Evolutionary conservation across 2,113 vertebrate species (phyloP), one percentile per base, ranked within the genome.

Genomic region (Paramormyrops kingsleyae): DNA sequence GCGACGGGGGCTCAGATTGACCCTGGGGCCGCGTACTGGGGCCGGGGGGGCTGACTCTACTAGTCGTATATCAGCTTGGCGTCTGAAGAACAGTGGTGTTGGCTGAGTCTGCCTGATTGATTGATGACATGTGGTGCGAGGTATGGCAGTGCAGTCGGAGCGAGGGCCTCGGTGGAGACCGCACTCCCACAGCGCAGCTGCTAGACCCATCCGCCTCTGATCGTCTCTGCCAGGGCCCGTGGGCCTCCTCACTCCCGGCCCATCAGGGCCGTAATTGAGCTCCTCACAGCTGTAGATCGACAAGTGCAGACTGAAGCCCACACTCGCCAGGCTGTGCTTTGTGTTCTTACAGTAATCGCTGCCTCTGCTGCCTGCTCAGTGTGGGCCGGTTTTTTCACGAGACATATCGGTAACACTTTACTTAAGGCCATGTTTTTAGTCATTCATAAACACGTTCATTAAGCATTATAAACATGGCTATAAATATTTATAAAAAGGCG

Each of bases 1-100:
- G 93, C 74, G 0, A 93, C 94, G 90, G 70, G 87, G 52, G 90
- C 92, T 46, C 92, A 94, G 93, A 94, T 27, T 31, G 66, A n/a
- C 8, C 27, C 27, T 31, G 27, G 66, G 66, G 66, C 66, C 24
- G 12, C n/a, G 31, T 77, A 31, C 59, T n/a, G 66, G 66, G 13
- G 15, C n/a, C n/a, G 0, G 27, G n/a, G 27, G n/a, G n/a, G 62
- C 27, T 31, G 24, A 24, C 70, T 17, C 12, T 15, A 15, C 70
- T 39, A 77, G 15, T 31, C 31, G 31, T 35, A 39, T 17, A 49
- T 49, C 83, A 47, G 46, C 8, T 13, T 47, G 44, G 7, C 39
- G 2, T 86, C 46, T 50, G 44, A 47, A 50, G 83, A n/a, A 31
- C 47, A 27, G 19, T 49, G 10, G 46, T 19, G 17, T 46, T 5